phyloP scores from a whole-genome alignment of 2,113 vertebrate genomes.

The Dascyllus trimaculatus region DNA sequence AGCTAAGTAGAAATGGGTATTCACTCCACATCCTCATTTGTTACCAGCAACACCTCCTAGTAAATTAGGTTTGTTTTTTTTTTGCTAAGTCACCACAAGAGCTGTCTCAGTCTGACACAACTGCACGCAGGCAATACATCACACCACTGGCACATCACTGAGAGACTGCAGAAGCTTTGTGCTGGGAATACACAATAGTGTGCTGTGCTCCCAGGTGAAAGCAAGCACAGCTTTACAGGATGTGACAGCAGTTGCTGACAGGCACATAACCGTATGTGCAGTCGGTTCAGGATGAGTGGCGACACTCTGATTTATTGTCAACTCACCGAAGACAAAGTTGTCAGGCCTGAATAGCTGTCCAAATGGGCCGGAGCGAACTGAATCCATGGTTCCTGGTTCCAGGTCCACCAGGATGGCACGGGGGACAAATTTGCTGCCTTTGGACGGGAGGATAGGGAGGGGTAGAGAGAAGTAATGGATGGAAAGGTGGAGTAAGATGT shows the following conservation, averaged over 20 bases:
- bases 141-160: conserved; percentile 27
- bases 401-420: conserved; percentile 86
- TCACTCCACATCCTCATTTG: conserved; percentile 15
- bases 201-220: conserved; percentile 13
- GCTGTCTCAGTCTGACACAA: conserved; percentile 54
- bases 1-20: not conserved
- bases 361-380: conserved; percentile 85
- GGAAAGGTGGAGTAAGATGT: conserved; percentile 38
- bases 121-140: conserved; percentile 45
- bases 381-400: conserved; percentile 87
- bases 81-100: conserved; percentile 63
- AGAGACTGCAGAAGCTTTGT: conserved; percentile 33
- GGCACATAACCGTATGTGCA: not conserved
- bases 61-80: conserved; percentile 25
- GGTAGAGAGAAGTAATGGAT: conserved; percentile 19
- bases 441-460: conserved; percentile 15
- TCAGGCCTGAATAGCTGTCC: conserved; percentile 86
- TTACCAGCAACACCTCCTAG: conserved; percentile 35
- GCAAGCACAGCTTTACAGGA: conserved; percentile 20
- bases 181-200: conserved; percentile 9
- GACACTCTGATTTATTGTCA: not conserved
- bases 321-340: conserved; percentile 87
- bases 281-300: not conserved
- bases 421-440: conserved; percentile 85
- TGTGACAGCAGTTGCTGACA: conserved; percentile 41